A percentile compares a stretch with the other conserved stretches of the same genome.
Conservation (phyloP, 2,888 invertebrate species). For the Leucoma salicis region DNA sequence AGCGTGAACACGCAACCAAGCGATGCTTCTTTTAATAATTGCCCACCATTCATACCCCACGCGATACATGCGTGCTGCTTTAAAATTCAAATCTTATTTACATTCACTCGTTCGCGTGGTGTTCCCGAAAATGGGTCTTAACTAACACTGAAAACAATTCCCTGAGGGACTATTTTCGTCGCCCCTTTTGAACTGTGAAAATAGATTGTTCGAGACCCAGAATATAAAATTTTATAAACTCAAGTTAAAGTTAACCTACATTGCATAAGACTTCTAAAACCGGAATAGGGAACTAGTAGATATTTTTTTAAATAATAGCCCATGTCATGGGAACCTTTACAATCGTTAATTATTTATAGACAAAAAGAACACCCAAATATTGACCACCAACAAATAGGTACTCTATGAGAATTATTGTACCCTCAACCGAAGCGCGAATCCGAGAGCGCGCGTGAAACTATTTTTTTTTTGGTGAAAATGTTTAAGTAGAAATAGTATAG, state of each 20-base stretch:
- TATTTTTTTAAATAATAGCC: no score
- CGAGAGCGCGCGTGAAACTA: no score
- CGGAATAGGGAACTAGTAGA: no score
- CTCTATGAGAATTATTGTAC: no score
- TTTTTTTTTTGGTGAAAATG: no score
- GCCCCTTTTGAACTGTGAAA: conserved; percentile 64
- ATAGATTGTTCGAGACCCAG: conserved; percentile 61
- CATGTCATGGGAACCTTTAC: no score
- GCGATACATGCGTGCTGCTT: conserved; percentile 48
- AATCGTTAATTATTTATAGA: no score
- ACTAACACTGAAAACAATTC: conserved; percentile 55
- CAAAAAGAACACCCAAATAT: no score
- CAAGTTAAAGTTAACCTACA: conserved; percentile 21
- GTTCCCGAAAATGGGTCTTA: conserved; percentile 60
- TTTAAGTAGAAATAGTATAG: no score
- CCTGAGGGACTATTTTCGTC: conserved; percentile 65
- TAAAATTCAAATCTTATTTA: conserved; percentile 76
- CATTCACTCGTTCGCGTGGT: conserved; percentile 61
- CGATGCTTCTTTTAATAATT: conserved; percentile 21
- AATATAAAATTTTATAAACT: conserved; percentile 69
- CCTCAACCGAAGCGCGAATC: no score
- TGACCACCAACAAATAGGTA: no score
- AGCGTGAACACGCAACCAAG: conserved; percentile 29
- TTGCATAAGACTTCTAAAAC: not conserved
- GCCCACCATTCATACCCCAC: conserved; percentile 20